Base-by-base conservation (phyloP, 2,888 invertebrate genomes). In the Ormyrus pomaceus region DNA sequence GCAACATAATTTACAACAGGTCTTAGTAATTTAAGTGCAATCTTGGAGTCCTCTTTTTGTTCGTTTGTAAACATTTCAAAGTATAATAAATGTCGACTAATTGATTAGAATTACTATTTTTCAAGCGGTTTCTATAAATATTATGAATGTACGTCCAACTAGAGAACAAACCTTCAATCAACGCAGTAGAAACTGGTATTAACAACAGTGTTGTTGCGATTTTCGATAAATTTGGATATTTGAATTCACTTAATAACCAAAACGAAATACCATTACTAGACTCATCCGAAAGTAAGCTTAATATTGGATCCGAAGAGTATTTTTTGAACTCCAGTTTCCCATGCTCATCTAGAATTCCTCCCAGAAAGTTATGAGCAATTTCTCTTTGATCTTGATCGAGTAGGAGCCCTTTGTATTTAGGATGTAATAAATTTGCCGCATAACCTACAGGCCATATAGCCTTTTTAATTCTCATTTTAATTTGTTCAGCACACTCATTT, bases 391-490 rank as follows among this genome's bases (percentile, higher is more conserved):
- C 55, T 6, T 64, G 0, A 55, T 62, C 10, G 10, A 73, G n/a
- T 11, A 62, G 6, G 0, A 9, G 51, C 5, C 73, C 73, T 62
- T 53, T 51, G 62, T 73, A 73, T 34, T 45, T 64, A 9, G 51
- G 73, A 55, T 73, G 73, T 11, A 73, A 8, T 13, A 73, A 9
- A 64, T 73, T 55, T 45, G 73, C 64, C n/a, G 64, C 73, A 65
- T 46, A 74, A 11, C 46, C 19, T 10, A 64, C 55, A 34, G 64
- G 46, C 48, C 53, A 64, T 64, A 74, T 7, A n/a, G 74, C 74
- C 8, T 68, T 68, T 34, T 45, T 55, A 6, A 68, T 53, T 68
- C 68, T 68, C 0, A 34, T 55, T 8, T 19, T 5, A 53, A 68
- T 55, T 11, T 10, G 10, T 6, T 59, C 34, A 8, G 53, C 8